Evolutionary conservation across 2,113 vertebrate species (phyloP).

Genomic region (Eudyptes chrysolophus): DNA sequence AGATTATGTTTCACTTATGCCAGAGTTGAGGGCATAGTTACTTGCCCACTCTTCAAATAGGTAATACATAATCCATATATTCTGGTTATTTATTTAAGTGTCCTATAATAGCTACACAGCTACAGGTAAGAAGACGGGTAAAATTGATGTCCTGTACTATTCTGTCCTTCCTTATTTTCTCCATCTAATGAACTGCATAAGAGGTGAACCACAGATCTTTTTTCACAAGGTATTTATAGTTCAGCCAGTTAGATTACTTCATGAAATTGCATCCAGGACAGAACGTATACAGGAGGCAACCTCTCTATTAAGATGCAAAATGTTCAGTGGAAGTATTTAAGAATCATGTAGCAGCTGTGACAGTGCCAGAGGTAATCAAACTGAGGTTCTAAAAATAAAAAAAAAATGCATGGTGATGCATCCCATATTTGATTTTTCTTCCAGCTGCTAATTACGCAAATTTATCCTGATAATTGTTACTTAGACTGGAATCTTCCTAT

Average conservation of each 20-base stretch:
- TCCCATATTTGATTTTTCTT: not conserved
- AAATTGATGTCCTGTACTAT: not conserved
- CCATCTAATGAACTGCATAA: not conserved
- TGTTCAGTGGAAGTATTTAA: not conserved
- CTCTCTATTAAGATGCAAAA: not conserved
- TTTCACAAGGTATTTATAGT: not conserved
- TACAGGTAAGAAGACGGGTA: not conserved
- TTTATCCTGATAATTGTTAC: not conserved
- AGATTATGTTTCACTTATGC: not conserved
- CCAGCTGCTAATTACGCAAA: not conserved
- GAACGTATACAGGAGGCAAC: not conserved
- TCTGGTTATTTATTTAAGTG: not conserved
- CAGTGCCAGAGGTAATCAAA: conserved; percentile 3
- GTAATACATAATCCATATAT: not conserved
- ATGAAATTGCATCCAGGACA: not conserved
- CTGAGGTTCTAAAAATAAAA: conserved; percentile 20
- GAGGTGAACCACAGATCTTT: not conserved
- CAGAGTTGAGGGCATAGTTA: not conserved
- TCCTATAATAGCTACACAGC: not conserved
- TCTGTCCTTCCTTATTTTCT: not conserved
- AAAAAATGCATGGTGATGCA: not conserved
- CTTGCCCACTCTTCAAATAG: not conserved
- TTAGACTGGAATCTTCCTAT: not conserved
- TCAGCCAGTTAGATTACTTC: not conserved
- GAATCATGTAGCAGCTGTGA: conserved; percentile 3